Evolutionary conservation across 2,888 invertebrate species (phyloP), one percentile per base, ranked within the genome.

Genomic region (Ichneumoninae sp.): DNA sequence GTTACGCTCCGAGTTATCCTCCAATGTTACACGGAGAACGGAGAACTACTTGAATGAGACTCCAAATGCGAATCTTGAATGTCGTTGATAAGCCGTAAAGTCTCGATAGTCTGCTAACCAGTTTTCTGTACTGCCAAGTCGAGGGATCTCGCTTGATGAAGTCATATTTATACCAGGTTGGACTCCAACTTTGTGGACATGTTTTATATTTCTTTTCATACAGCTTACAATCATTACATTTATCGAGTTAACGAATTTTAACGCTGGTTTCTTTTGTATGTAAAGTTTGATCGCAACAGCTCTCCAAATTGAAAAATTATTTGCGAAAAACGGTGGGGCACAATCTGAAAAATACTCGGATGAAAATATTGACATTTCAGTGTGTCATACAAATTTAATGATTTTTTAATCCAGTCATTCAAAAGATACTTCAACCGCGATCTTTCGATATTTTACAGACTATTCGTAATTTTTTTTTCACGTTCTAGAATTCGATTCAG

Each of bases 1-100:
- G 90, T 91, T 91, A 90, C 88, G 85, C 86, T 68, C 82, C 83
- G 88, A 90, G 87, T 88, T 89, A 89, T 88, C 81, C 81, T 52
- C 63, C n/a, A 22, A 30, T 68, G 66, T 50, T 10, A 66, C 40
- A 69, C 30, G 30, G 16, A 57, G 22, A 36, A 65, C 60, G n/a
- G 63, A 26, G n/a, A 69, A 63, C 69, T 19, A 74, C 75, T 74
- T 73, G 63, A 81, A 81, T 81, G 73, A 77, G 76, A 77, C 60
- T 81, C 76, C 69, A 65, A 81, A 81, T 47, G 71, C 81, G 76
- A 47, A 47, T 47, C 77, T 73, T 81, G 54, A 50, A 77, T 69
- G 81, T 73, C 80, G 69, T 68, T 75, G 77, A 76, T 74, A 81
- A 81, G 65, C 77, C 73, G 80, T 81, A 52, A 73, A 77, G 68